phyloP scores from a whole-genome alignment of 2,797 vertebrate species.

The Antennarius maculatus region DNA sequence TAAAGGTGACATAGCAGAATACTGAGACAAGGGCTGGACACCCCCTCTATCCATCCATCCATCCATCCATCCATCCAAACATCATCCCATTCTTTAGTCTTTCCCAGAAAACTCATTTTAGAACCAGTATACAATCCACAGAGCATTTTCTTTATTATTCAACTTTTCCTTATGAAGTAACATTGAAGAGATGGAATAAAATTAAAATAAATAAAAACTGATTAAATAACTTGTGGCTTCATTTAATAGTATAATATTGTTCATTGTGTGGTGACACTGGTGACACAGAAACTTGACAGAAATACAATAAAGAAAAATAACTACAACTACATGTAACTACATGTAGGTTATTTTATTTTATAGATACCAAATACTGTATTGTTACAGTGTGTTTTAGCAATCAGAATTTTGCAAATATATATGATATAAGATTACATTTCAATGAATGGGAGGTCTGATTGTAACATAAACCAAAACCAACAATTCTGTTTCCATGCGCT shows the following conservation, averaged over 20 bases:
- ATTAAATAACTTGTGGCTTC: no score
- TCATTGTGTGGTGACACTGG: no score
- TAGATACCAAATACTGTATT: no score
- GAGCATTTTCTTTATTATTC: not conserved
- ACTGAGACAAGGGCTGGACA: constrained; percentile 55
- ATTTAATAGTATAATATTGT: no score
- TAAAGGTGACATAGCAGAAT: constrained; percentile 67
- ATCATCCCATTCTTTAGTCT: no score
- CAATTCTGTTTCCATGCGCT: constrained; percentile 56
- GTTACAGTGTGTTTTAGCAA: not conserved
- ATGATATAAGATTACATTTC: not conserved
- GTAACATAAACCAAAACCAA: constrained; percentile 11
- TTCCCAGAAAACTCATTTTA: not conserved
- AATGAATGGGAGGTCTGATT: not conserved
- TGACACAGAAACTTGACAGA: no score
- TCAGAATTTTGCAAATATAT: not conserved
- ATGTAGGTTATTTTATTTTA: not conserved
- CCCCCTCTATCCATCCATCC: constrained; percentile 43
- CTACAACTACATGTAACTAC: no score
- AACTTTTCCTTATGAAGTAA: not conserved
- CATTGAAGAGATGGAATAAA: no score
- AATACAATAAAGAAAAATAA: not conserved
- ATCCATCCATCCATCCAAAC: constrained; percentile 32
- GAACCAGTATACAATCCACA: not conserved
- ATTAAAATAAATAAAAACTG: no score